These are phyloP conservation scores for Dallia pectoralis DNA, from an alignment of 2,797 vertebrate genomes.

Conservation along the genomic window DNA sequence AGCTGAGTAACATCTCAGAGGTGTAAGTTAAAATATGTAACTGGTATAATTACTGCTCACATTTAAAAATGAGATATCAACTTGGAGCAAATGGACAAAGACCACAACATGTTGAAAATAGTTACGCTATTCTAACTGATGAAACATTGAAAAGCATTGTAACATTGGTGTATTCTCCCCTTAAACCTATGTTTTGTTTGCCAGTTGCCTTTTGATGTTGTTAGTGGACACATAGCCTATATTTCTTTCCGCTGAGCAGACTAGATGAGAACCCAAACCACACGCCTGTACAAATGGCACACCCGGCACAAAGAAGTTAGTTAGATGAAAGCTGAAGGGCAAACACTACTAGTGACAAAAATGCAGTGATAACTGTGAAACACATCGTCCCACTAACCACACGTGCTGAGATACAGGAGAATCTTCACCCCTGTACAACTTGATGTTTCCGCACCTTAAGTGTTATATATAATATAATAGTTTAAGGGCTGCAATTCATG, in stretches of 20 bases:
- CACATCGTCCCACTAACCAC: background rate
- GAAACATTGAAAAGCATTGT: background rate
- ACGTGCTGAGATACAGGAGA: background rate
- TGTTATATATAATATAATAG: no score
- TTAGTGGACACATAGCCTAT: constrained; percentile 10
- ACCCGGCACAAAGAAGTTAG: background rate
- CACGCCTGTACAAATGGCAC: background rate
- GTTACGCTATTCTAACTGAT: background rate
- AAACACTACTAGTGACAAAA: constrained; percentile 4
- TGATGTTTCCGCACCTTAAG: no score
- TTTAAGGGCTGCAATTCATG: no score
- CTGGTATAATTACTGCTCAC: background rate
- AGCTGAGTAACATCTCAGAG: background rate
- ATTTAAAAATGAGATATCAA: background rate
- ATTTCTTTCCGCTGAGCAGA: constrained; percentile 24
- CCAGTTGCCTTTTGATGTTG: constrained; percentile 9
- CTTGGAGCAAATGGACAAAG: background rate
- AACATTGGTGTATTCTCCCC: background rate
- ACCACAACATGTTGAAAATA: background rate
- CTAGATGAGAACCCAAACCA: constrained; percentile 27
- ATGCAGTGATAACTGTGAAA: background rate
- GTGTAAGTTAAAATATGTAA: background rate
- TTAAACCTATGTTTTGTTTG: constrained; percentile 23
- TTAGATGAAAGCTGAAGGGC: constrained; percentile 7
- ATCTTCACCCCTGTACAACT: background rate